Evolutionary conservation across 2,888 invertebrate species (phyloP).

Genomic region (Nycteola revayana): DNA sequence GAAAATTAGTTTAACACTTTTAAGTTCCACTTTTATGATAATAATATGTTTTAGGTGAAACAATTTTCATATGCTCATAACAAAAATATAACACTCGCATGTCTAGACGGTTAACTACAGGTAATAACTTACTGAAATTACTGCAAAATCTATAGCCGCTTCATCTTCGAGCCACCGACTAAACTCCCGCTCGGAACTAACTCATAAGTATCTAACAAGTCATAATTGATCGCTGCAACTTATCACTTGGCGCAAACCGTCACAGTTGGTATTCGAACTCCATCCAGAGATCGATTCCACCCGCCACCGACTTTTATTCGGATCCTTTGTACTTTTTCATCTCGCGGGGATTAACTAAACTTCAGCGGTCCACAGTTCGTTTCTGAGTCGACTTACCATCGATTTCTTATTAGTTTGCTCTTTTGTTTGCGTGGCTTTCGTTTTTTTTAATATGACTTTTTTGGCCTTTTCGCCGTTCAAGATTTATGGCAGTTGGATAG

Average conservation of each 20-base stretch:
- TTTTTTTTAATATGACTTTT: slow-evolving; percentile 19
- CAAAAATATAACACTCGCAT: too few species aligned
- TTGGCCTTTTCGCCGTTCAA: slow-evolving; percentile 3
- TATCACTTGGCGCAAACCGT: slow-evolving; percentile 33
- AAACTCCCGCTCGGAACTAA: not conserved
- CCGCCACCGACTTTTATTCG: slow-evolving; percentile 56
- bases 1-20: too few species aligned
- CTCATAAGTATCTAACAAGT: not conserved
- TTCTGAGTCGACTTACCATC: slow-evolving; percentile 43
- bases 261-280: slow-evolving; percentile 54
- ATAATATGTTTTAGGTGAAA: too few species aligned
- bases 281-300: slow-evolving; percentile 59
- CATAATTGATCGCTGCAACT: slow-evolving; percentile 30
- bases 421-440: slow-evolving; percentile 44
- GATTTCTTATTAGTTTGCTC: slow-evolving; percentile 51
- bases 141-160: too few species aligned
- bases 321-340: slow-evolving; percentile 72
- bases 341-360: slow-evolving; percentile 70
- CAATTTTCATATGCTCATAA: too few species aligned
- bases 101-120: too few species aligned
- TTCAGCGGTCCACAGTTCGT: slow-evolving; percentile 47
- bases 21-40: too few species aligned
- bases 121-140: too few species aligned
- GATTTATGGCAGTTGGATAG: too few species aligned
- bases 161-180: slow-evolving; percentile 1